A percentile compares a stretch with the other conserved stretches of the same genome.
These are phyloP conservation scores for Dioctria linearis DNA, from an alignment of 2,888 invertebrate genomes.

Conservation along the genomic window DNA sequence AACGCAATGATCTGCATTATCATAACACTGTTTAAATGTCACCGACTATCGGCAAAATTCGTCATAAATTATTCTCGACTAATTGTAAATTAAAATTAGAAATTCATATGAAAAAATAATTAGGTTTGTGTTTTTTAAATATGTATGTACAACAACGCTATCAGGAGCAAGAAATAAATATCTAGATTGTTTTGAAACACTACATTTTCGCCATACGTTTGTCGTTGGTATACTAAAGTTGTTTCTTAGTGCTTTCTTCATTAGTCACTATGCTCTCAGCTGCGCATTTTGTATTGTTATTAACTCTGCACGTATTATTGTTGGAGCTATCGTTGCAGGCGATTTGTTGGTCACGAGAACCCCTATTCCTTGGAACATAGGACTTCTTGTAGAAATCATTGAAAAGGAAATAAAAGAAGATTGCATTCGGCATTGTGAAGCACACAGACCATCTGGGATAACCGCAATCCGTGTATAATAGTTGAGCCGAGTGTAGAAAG, in stretches of 20 bases:
- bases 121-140: background rate
- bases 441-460: constrained; percentile 88
- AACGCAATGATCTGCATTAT: constrained; percentile 12
- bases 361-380: constrained; percentile 71
- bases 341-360: constrained; percentile 55
- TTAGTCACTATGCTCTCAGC: background rate
- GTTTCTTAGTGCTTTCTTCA: background rate
- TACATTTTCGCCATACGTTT: background rate
- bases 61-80: constrained; percentile 14
- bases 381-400: constrained; percentile 91
- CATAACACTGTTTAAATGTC: constrained; percentile 28
- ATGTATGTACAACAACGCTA: constrained; percentile 27
- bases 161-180: background rate
- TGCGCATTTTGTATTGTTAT: constrained; percentile 18
- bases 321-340: constrained; percentile 65
- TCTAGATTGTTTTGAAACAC: no score
- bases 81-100: constrained; percentile 17
- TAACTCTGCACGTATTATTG: constrained; percentile 64
- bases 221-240: constrained; percentile 18
- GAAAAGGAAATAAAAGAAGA: constrained; percentile 94
- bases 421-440: constrained; percentile 90
- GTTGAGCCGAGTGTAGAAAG: constrained; percentile 88
- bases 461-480: constrained; percentile 89
- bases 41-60: constrained; percentile 30
- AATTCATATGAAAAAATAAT: constrained; percentile 22